Evolutionary conservation across 2,113 vertebrate species (phyloP).

Genomic region (Arenaria interpres): DNA sequence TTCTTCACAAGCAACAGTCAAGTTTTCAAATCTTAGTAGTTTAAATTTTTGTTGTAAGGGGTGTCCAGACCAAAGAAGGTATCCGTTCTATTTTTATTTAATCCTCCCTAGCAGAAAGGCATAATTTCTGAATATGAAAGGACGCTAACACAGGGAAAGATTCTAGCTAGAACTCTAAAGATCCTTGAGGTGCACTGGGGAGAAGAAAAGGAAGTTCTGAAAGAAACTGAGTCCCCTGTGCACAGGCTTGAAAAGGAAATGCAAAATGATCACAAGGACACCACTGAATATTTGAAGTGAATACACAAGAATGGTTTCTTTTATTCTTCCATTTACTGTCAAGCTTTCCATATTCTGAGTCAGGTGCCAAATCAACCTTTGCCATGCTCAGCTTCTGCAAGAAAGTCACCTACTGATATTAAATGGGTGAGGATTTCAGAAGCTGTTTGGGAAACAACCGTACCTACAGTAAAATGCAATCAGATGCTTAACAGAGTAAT

Average conservation of each 20-base stretch:
- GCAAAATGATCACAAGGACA: background rate
- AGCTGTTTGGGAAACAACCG: background rate
- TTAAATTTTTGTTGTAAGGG: background rate
- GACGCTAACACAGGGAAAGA: background rate
- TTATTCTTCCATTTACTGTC: background rate
- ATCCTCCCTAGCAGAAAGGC: background rate
- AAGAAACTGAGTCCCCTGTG: background rate
- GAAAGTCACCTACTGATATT: background rate
- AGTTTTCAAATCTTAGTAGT: background rate
- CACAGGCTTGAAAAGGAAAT: background rate
- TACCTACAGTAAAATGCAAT: background rate
- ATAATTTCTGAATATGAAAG: background rate
- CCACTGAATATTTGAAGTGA: background rate
- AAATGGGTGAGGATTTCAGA: background rate
- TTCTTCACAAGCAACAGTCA: background rate
- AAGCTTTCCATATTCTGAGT: background rate
- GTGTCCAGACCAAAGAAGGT: background rate
- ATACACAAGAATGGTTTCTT: background rate
- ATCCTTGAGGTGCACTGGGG: background rate
- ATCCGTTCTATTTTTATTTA: background rate
- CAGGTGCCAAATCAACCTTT: background rate
- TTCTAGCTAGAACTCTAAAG: background rate
- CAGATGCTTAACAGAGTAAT: background rate
- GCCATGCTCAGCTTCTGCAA: background rate
- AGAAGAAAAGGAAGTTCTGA: background rate